Percentiles rank a stretch among this genome's conserved stretches.
These are phyloP conservation scores for Ylistrum balloti DNA, from an alignment of 1,140 invertebrate genomes.

Conservation along the genomic window DNA sequence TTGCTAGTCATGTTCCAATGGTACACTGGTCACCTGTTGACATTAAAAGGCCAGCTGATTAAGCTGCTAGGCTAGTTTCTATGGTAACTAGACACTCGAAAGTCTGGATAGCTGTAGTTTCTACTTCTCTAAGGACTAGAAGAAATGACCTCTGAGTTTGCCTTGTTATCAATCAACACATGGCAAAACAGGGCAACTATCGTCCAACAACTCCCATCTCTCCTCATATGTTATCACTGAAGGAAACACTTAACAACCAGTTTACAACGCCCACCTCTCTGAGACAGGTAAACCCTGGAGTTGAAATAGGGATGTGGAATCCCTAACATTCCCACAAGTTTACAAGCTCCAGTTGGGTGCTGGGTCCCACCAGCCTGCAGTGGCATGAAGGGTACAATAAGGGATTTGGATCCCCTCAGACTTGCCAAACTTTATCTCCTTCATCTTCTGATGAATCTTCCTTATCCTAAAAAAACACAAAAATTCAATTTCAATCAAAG, in stretches of 20 bases:
- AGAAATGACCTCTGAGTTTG: not conserved
- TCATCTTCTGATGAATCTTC: conserved; percentile 58
- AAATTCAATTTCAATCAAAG: too few species aligned
- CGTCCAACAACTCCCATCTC: not conserved
- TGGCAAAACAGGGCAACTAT: not conserved
- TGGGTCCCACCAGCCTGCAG: not conserved
- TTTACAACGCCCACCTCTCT: too few species aligned
- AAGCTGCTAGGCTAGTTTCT: not conserved
- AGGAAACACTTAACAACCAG: too few species aligned
- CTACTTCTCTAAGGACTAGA: not conserved
- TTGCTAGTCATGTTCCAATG: too few species aligned
- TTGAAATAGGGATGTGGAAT: too few species aligned
- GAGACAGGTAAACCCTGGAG: too few species aligned
- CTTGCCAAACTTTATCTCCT: conserved; percentile 59
- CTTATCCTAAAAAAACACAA: conserved; percentile 56
- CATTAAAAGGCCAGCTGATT: not conserved
- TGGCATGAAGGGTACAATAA: not conserved
- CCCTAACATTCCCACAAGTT: too few species aligned
- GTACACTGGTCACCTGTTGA: too few species aligned
- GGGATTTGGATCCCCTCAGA: conserved; percentile 24
- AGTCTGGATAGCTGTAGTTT: not conserved
- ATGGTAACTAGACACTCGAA: not conserved
- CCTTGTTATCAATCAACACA: not conserved
- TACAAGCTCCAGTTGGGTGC: too few species aligned
- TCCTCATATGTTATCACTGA: too few species aligned